Base-by-base conservation (phyloP, 2,888 invertebrate species). In the Hermaeophaga mercurialis region DNA sequence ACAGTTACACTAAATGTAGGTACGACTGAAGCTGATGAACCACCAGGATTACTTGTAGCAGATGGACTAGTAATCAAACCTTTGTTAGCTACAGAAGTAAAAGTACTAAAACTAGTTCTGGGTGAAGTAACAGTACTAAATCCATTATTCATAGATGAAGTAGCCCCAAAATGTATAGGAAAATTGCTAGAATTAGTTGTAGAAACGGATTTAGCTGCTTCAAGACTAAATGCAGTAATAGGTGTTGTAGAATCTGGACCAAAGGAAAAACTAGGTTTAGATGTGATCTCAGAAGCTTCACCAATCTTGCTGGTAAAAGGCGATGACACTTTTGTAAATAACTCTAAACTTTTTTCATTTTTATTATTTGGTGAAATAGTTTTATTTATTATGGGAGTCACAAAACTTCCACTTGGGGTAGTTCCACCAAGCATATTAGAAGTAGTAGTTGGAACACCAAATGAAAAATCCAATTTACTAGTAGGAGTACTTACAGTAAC, bases 191-290 rank as follows among this genome's bases (percentile, higher is more conserved):
- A 11, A 9, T 22, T 26, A 50, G 19, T 34, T 3, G 14, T 47
- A 7, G 34, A 12, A 22, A 33, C 48, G 46, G 47, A 17, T 24
- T 15, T 28, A 39, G 53, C 14, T 11, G 11, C 34, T n/a, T 18
- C 34, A 31, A 44, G 15, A 33, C 45, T 24, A 24, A 47, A 33
- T 11, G 22, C 22, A 31, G 9, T 12, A 52, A 31, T 14, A 12
- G 45, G 12, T 19, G 28, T 45, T 18, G 52, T 36, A 44, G 43
- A 9, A 45, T 46, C 46, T 4, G 47, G 14, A 19, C 53, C 53
- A 39, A 55, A 54, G 8, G 61, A 52, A 17, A 59, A 60, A 12
- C 14, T 39, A 14, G 15, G 39, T 34, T 55, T 26, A 12, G 44
- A 2, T 3, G 24, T 17, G 11, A 24, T 33, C 15, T 33, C 8